Base-by-base conservation (phyloP, 2,888 invertebrate species). In the Pristionchus exspectatus region DNA sequence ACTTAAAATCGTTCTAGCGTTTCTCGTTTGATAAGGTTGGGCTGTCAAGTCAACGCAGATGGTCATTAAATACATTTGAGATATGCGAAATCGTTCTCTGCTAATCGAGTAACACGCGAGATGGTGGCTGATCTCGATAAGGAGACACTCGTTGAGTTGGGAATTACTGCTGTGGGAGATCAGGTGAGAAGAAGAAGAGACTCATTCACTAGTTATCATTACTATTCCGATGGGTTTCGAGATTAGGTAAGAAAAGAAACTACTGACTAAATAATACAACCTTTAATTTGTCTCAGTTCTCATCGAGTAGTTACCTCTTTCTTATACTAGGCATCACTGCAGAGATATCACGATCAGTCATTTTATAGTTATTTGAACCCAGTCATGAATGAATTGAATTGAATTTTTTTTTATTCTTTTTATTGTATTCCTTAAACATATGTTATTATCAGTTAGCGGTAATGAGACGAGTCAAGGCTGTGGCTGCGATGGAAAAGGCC, bases 71-170 rank as follows among this genome's bases (percentile, higher is more conserved):
- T 81, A 7, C 0, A n/a, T 50, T 69, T 50, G 3, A 90, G 90
- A 77, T 90, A 90, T 38, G 90, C 90, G 3, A 59, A 30, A 74
- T 87, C 90, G 21, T 90, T 90, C 69, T 63, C n/a, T 10, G 16
- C 27, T 3, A 90, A 90, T 66, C 90, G 93, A 89, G 92, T 93
- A 21, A 91, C 91, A 1, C 90, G 92, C 44, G 92, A 92, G 87
- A 91, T 93, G 91, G 90, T 93, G 18, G 90, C 90, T 24, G 93
- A 93, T 59, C 88, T 93, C 69, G 93, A 93, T 85, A 93, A 92
- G 90, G 85, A 91, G 33, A 93, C 93, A 16, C 90, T 93, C 4
- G 44, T 90, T 12, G 91, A 93, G 54, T 87, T 93, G 27, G 93
- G 93, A 38, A 92, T 93, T 14, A 91, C 90, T 14, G 92, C 92